Evolutionary conservation across 1,140 invertebrate species (phyloP).

Genomic region (Diorhabda carinulata): DNA sequence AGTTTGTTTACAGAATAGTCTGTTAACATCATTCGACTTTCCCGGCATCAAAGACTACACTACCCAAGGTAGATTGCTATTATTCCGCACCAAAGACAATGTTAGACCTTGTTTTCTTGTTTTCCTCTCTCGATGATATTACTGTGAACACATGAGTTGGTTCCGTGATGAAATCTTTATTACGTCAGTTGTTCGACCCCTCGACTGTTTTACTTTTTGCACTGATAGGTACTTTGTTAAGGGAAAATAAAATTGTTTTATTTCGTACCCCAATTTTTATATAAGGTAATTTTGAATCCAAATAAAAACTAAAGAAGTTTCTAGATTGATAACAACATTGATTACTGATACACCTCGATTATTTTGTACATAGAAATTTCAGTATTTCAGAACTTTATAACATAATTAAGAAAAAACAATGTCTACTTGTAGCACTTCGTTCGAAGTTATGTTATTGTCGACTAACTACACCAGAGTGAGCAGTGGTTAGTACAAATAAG

Average conservation of each 20-base stretch:
- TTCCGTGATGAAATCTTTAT: constrained; percentile 20
- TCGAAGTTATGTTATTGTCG: too few relatives aligned
- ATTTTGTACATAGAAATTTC: too few relatives aligned
- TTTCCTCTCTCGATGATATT: constrained; percentile 11
- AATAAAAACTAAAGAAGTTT: too few relatives aligned
- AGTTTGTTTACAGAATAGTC: constrained; percentile 37
- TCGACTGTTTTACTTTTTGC: neutral
- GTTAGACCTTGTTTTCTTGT: neutral
- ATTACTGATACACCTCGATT: too few relatives aligned
- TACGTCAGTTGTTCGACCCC: constrained; percentile 1
- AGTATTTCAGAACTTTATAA: too few relatives aligned
- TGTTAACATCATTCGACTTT: constrained; percentile 16
- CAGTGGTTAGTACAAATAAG: too few relatives aligned
- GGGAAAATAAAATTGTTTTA: neutral
- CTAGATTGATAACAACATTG: too few relatives aligned
- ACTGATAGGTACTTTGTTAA: neutral
- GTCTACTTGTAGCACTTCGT: too few relatives aligned
- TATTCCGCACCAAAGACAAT: constrained; percentile 16
- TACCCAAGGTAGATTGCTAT: constrained; percentile 18
- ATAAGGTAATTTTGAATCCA: too few relatives aligned
- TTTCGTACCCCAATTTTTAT: too few relatives aligned
- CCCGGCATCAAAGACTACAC: constrained; percentile 14
- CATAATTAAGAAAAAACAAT: too few relatives aligned
- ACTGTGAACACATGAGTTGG: constrained; percentile 14
- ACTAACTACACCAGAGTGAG: too few relatives aligned